Base-by-base conservation (phyloP, 1,140 invertebrate genomes). In the Cydia strobilella region DNA sequence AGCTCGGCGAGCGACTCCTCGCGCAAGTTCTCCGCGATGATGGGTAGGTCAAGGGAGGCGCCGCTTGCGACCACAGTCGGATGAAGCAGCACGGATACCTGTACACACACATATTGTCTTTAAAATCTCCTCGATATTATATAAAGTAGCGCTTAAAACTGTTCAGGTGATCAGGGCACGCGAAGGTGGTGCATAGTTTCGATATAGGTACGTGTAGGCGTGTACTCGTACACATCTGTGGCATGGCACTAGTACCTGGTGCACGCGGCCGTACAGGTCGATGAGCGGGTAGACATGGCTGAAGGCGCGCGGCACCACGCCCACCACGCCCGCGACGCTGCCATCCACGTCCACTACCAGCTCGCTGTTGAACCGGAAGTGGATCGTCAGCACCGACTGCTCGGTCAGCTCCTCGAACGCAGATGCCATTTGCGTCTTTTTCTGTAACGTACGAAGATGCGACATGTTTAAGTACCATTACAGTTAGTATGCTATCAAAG, bases 11-110 rank as follows among this genome's bases (percentile, higher is more conserved):
- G 69, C 1, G 82, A 79, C 59, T 90, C 89, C 48, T 89, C 87
- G 9, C 79, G 54, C 3, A 82, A 69, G 27, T 86, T 86, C 65
- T 88, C 89, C 1, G 80, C 79, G 27, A 88, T 86, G 3, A 85
- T 85, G 1, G 87, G 89, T 18, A 89, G 66, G 54, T 90, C 87
- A 0, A 90, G 69, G 0, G 87, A 90, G 0, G 83, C 80, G 3
- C 89, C 88, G 20, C 81, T 85, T 2, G 80, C 79, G 5, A 90
- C 80, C 0, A 86, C 84, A 74, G 86, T 84, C 0, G 88, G 86
- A 42, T 90, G 86, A 1, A 91, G 81, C 6, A 90, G 72, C 12
- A 90, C 82, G 6, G 89, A 91, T 0, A 91, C 84, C 88, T 91
- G 75, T 10, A 48, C 13, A 83, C 82, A 3, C 2, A 75, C 73